Percentiles rank a stretch among this genome's conserved stretches.
Conservation (phyloP, 2,113 vertebrate genomes). For the Rhynchomys soricoides region DNA sequence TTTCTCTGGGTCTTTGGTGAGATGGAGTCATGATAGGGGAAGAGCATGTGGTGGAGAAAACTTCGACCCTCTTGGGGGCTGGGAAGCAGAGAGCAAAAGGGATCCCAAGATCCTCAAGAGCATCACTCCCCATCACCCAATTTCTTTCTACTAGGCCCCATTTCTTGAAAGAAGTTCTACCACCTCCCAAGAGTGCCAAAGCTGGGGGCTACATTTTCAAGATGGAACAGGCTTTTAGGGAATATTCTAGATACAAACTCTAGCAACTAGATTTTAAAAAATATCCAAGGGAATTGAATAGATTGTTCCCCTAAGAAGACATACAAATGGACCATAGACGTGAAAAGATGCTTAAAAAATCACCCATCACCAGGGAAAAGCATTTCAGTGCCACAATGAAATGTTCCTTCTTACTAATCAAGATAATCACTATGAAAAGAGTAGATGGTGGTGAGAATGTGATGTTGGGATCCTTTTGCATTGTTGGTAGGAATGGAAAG, state of each 20-base stretch:
- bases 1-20: neutral
- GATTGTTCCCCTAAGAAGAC: neutral
- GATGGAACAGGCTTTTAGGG: neutral
- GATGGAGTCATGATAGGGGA: neutral
- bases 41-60: neutral
- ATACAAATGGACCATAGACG: neutral
- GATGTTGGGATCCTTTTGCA: neutral
- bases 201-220: neutral
- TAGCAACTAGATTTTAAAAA: neutral
- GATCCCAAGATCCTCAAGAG: too few relatives aligned
- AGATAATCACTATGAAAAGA: neutral
- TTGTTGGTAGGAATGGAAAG: neutral
- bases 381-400: neutral
- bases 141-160: neutral
- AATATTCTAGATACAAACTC: neutral
- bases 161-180: neutral
- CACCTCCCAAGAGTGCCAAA: neutral
- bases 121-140: neutral
- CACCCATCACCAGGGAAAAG: neutral
- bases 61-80: too few relatives aligned
- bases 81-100: neutral
- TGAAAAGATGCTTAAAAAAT: neutral
- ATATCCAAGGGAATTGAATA: neutral
- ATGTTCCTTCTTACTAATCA: neutral
- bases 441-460: neutral